phyloP scores from a whole-genome alignment of 2,797 vertebrate species.

The Numenius phaeopus region DNA sequence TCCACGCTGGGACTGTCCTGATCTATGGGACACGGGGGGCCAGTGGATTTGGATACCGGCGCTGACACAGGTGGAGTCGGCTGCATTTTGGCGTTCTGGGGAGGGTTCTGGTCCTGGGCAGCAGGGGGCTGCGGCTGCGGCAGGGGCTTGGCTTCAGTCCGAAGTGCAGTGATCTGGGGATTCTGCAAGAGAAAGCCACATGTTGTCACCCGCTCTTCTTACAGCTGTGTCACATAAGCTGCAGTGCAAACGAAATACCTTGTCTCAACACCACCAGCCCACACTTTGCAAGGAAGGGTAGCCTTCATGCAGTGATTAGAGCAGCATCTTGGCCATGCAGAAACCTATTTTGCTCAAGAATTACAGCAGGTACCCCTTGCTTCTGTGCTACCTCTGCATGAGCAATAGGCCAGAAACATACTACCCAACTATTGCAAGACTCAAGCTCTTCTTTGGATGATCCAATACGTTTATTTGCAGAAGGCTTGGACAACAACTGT shows the following conservation, averaged over 20 bases:
- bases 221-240: not conserved
- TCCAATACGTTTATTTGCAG: not conserved
- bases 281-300: not conserved
- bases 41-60: slow-evolving; percentile 87
- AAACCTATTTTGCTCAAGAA: not conserved
- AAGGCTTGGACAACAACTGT: not conserved
- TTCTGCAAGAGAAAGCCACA: slow-evolving; percentile 84
- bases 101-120: slow-evolving; percentile 92
- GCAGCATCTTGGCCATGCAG: not conserved
- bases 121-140: slow-evolving; percentile 78
- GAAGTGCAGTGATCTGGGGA: slow-evolving; percentile 88
- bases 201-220: not conserved
- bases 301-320: not conserved
- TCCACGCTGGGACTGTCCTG: slow-evolving; percentile 91
- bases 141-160: slow-evolving; percentile 89
- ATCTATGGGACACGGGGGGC: slow-evolving; percentile 81
- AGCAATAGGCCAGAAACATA: not conserved
- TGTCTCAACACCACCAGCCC: not conserved
- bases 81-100: slow-evolving; percentile 91
- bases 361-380: not conserved
- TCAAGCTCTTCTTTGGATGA: not conserved
- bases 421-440: not conserved
- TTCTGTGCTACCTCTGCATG: not conserved
- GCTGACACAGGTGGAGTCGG: slow-evolving; percentile 86
- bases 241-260: not conserved